A percentile compares a stretch with the other conserved stretches of the same genome.
These are phyloP conservation scores for Epirrhoe alternata DNA, from an alignment of 2,888 invertebrate genomes.

Conservation along the genomic window DNA sequence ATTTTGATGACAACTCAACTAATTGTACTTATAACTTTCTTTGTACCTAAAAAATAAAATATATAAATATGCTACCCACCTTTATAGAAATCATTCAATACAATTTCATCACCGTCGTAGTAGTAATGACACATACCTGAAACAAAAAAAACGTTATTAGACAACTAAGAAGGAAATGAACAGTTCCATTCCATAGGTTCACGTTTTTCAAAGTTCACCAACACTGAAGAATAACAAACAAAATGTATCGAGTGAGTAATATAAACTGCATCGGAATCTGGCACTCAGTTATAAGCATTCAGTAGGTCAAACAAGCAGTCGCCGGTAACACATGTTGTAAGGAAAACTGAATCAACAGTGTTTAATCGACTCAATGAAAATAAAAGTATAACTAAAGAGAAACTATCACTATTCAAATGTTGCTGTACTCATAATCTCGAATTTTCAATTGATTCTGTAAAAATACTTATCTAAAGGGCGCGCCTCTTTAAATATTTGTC, in stretches of 20 bases:
- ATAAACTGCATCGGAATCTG: constrained; percentile 28
- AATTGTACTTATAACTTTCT: too few species aligned
- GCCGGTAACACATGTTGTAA: constrained; percentile 28
- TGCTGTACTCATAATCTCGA: too few species aligned
- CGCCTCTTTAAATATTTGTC: too few species aligned
- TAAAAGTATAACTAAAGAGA: constrained; percentile 17
- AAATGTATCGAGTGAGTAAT: constrained; percentile 50
- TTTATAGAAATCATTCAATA: neutral
- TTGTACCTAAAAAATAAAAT: too few species aligned
- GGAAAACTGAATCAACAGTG: constrained; percentile 28
- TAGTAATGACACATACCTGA: neutral
- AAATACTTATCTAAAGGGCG: too few species aligned
- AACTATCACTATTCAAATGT: neutral
- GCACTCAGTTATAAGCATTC: constrained; percentile 27
- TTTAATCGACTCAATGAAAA: constrained; percentile 22
- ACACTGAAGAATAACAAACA: constrained; percentile 46
- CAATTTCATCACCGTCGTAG: neutral
- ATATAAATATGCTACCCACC: neutral
- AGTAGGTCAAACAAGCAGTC: constrained; percentile 39
- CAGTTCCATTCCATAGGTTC: neutral
- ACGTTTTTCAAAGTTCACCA: constrained; percentile 40
- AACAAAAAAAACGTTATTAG: too few species aligned
- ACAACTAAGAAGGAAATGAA: too few species aligned
- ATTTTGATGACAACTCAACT: too few species aligned
- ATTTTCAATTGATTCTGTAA: too few species aligned